Base-by-base conservation (phyloP, 2,113 vertebrate species). In the Alethe castanea region DNA sequence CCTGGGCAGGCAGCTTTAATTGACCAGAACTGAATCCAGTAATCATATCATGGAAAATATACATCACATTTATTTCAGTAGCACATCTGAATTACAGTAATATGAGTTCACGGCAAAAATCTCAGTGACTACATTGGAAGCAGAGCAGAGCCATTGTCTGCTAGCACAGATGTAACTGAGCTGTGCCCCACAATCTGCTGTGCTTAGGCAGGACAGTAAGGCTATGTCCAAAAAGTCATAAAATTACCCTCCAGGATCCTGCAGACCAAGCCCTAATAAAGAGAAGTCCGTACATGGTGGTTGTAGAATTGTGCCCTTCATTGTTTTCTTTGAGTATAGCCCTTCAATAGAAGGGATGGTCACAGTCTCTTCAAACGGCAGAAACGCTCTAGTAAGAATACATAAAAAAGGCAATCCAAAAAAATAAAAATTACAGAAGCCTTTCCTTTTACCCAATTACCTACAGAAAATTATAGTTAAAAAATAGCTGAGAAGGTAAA, bases 11-110 rank as follows among this genome's bases (percentile, higher is more conserved):
- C 76, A 70, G 81, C 80, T 95, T 94, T 95, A 96, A 97, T 88
- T 78, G 96, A 97, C 81, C 76, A 95, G 94, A 97, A 97, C 89
- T 59, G 77, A 96, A 95, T 92, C 69, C 92, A 94, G 86, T 95
- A 96, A 89, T 97, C 95, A 23, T 36, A 87, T 93, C 8, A 86
- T 57, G 77, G 93, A 97, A 98, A 95, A 95, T 84, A 78, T 88
- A 94, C 81, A 83, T 95, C 91, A 82, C 59, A 59, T 82, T 95
- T 82, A 40, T 94, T 97, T 96, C 89, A 81, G 77, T 94, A 94
- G 86, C 81, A 73, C 65, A 73, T 81, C 94, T 95, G 45, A 96
- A 81, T 96, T 86, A 79, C 90, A 87, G 42, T 69, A 73, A 76
- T 48, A 86, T 71, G 78, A 73, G 48, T 84, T 95, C 66, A 86